Percentiles rank a stretch among this genome's conserved stretches.
Conservation (phyloP, 2,888 invertebrate genomes). For the Nephrocerus scutellatus region DNA sequence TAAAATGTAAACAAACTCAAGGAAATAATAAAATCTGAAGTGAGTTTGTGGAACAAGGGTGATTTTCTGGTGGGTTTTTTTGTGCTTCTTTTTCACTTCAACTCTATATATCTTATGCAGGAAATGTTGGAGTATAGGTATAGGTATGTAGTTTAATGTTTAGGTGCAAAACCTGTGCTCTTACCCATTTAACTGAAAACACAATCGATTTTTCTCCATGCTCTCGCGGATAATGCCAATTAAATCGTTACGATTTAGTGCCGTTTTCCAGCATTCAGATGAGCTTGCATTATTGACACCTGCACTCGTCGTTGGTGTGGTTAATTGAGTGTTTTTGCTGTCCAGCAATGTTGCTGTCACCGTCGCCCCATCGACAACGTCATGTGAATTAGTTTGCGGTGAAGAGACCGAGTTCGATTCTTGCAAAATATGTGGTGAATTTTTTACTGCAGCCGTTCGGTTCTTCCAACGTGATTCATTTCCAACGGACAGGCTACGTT, state of each 20-base stretch:
- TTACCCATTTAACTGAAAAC: conserved; percentile 75
- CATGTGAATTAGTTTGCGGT: neutral
- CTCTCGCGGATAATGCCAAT: conserved; percentile 83
- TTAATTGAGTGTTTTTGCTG: no score
- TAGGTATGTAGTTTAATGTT: no score
- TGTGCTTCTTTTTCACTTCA: neutral
- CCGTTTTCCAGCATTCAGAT: conserved; percentile 57
- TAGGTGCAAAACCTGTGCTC: conserved; percentile 25
- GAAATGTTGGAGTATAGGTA: neutral
- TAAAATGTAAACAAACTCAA: conserved; percentile 9
- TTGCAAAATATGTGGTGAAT: conserved; percentile 13
- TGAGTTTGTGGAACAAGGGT: no score
- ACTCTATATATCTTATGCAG: neutral
- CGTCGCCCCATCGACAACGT: conserved; percentile 32
- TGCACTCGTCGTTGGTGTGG: no score
- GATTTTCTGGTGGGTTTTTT: no score
- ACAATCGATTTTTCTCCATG: conserved; percentile 84
- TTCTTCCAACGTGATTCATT: conserved; percentile 45
- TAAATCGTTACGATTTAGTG: conserved; percentile 72
- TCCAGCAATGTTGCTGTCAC: conserved; percentile 23
- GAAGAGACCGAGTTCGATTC: conserved; percentile 5
- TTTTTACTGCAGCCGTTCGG: conserved; percentile 24
- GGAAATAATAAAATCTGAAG: conserved; percentile 7
- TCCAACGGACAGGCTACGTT: conserved; percentile 46
- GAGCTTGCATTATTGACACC: no score